Evolutionary conservation across 2,888 invertebrate genomes (phyloP), one percentile per base, ranked within the genome.

Genomic region (Parnassius smintheus): DNA sequence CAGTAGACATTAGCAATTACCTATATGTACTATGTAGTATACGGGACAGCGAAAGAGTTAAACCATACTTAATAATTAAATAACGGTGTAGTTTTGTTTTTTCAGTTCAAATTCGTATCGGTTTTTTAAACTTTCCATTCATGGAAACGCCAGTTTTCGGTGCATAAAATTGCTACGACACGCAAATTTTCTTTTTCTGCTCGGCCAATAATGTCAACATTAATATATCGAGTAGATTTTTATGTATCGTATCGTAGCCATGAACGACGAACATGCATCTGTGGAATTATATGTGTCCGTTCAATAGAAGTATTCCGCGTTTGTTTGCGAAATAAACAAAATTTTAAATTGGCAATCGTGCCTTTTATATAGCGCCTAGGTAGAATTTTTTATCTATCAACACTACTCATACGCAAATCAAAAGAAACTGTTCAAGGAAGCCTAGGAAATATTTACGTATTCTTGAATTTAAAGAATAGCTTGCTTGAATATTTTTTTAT

Each of bases 401-500:
- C 18, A 25, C 51, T 11, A 58, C 11, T 58, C 18, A 53, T 53
- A 59, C 45, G 53, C 59, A 53, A 4, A 35, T 35, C 35, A 35
- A 35, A 35, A 7, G 35, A 35, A 35, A 4, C 4, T 4, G 4
- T 35, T 22, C 42, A 22, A 44, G 51, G 22, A 18, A 2, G 13
- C 13, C 42, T 25, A 50, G 42, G 55, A 61, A 35, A n/a, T 41
- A 61, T 18, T 49, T 49, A 13, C 49, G 49, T 12, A 49, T 49
- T 13, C 49, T 56, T n/a, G 46, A 56, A 51, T 46, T 49, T 25
- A 48, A 48, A 56, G n/a, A 45, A 4, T 12, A 13, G 46, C 46
- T 46, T 8, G n/a, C 53, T 62, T 48, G 51, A 56, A 52, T 61
- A 52, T 48, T 46, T 45, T 49, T 53, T 56, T 12, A 35, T 12